phyloP scores from a whole-genome alignment of 2,888 invertebrate species.

The Campoplex nolae region DNA sequence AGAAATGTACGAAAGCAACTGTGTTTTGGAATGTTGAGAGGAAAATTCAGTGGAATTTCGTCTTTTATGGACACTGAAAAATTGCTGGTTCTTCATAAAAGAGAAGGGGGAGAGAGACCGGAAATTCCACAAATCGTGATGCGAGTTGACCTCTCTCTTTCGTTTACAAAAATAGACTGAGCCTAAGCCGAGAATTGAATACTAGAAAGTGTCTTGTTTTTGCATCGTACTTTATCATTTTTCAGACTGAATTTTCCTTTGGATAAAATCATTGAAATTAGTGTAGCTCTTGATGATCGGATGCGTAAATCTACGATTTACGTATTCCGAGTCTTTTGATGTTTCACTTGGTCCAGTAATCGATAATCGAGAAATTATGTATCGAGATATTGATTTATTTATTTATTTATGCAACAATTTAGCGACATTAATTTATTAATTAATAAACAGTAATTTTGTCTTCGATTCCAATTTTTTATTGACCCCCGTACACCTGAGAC shows the following conservation, averaged over 20 bases:
- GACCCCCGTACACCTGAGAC: conserved; percentile 33
- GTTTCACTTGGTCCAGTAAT: background rate
- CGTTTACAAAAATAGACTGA: conserved; percentile 7
- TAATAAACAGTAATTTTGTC: background rate
- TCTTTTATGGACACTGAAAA: background rate
- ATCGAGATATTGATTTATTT: conserved; percentile 20
- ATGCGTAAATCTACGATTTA: too few relatives aligned
- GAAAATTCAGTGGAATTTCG: background rate
- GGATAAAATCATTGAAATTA: background rate
- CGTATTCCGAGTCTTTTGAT: too few relatives aligned
- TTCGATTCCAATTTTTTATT: conserved; percentile 39
- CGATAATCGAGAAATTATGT: too few relatives aligned
- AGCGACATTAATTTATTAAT: background rate
- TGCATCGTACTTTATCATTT: background rate
- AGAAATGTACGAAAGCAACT: background rate
- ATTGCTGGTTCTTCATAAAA: conserved; percentile 19
- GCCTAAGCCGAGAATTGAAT: conserved; percentile 8
- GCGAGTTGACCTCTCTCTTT: conserved; percentile 18
- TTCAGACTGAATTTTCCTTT: background rate
- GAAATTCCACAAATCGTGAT: conserved; percentile 63
- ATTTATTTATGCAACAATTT: background rate
- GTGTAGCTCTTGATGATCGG: too few relatives aligned
- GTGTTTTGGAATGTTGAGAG: background rate
- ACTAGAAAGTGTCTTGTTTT: background rate
- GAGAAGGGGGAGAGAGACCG: conserved; percentile 28